Evolutionary conservation across 2,888 invertebrate genomes (phyloP), one percentile per base, ranked within the genome.

Genomic region (Teleogryllus oceanicus): DNA sequence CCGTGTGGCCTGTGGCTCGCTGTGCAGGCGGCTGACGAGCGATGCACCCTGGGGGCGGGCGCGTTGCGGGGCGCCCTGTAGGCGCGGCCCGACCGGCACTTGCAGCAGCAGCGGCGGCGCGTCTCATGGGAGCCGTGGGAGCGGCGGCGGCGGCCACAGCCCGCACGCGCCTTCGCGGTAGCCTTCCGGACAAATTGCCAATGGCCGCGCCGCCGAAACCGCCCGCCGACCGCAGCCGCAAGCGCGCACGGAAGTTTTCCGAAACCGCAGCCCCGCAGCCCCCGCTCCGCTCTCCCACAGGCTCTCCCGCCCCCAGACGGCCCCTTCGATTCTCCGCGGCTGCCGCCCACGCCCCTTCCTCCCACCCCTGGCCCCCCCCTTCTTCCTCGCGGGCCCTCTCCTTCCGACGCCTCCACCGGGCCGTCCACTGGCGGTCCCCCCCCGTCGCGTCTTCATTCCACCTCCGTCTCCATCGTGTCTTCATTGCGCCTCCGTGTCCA

Each of bases 121-220:
- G 62, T 62, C n/a, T 13, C 62, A 18, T 13, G 62, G n/a, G 62
- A n/a, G 62, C n/a, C 62, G 62, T 62, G 62, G 62, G 62, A 62
- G 62, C 62, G n/a, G 16, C 62, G 62, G 62, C 13, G 62, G 62
- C 62, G n/a, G 16, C 62, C 16, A 8, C 13, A n/a, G 62, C 62
- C n/a, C 62, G 62, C 62, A 62, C 62, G 62, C 62, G 62, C 62
- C 62, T 62, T n/a, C 62, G 62, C n/a, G 62, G 62, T 62, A n/a
- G 62, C 37, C 16, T 62, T 13, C 62, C n/a, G 62, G 62, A 62
- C 62, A 62, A 62, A 62, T 62, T 62, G 62, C 62, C 62, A 18
- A 13, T 62, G 13, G 62, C 62, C 62, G 11, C 62, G 16, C 62
- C 8, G n/a, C 62, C 13, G 62, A 62, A 13, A 4, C 62, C 62